Conservation (phyloP, 2,888 invertebrate species). For the Apamea sordens region DNA sequence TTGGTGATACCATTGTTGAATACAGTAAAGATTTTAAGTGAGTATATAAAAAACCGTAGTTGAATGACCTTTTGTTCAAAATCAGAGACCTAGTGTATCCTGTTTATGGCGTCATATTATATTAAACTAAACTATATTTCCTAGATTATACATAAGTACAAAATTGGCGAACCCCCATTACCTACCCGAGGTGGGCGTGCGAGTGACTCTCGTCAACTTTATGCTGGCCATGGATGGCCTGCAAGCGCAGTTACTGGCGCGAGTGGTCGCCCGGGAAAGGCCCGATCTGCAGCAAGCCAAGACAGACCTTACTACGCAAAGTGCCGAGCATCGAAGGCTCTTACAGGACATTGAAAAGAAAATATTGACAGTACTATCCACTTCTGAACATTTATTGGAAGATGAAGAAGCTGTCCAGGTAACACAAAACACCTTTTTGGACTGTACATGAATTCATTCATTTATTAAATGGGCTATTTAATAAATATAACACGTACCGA, state of each 20-base stretch:
- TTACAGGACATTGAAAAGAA: constrained; percentile 97
- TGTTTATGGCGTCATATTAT: background rate
- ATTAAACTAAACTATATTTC: background rate
- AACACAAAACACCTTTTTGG: constrained; percentile 34
- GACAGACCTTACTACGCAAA: constrained; percentile 95
- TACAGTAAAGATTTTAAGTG: constrained; percentile 96
- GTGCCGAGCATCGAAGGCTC: constrained; percentile 95
- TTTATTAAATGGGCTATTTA: background rate
- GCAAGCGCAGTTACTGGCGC: constrained; percentile 96
- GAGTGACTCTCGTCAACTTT: constrained; percentile 97
- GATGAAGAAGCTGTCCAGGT: constrained; percentile 97
- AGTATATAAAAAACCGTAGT: constrained; percentile 48
- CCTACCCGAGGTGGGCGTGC: constrained; percentile 97
- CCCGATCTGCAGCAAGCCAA: constrained; percentile 98
- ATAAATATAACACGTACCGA: background rate
- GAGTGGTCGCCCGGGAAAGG: constrained; percentile 97
- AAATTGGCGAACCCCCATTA: constrained; percentile 98
- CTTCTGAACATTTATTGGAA: constrained; percentile 92
- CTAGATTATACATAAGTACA: constrained; percentile 97
- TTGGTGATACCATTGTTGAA: constrained; percentile 97
- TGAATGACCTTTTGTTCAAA: background rate
- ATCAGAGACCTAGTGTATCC: background rate
- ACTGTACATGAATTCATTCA: background rate
- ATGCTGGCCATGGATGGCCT: constrained; percentile 97
- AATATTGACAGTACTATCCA: constrained; percentile 92